These are phyloP conservation scores for Chaetops frenatus DNA, from an alignment of 2,113 vertebrate genomes.

Conservation along the genomic window DNA sequence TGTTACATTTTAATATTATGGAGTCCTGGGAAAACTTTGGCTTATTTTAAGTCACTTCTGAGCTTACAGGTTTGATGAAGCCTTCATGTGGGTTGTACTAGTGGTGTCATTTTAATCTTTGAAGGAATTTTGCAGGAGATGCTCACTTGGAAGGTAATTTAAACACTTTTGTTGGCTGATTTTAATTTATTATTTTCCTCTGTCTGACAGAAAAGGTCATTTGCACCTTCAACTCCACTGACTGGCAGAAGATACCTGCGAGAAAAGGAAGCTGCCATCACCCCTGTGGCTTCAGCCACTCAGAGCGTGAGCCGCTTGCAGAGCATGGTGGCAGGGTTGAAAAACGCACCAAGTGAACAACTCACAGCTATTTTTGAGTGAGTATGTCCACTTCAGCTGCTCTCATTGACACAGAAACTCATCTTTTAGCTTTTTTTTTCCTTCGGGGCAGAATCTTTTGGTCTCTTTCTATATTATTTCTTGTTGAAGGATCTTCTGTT, in stretches of 20 bases:
- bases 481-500: not conserved
- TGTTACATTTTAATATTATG: not conserved
- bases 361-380: constrained; percentile 84
- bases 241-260: constrained; percentile 90
- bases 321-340: constrained; percentile 85
- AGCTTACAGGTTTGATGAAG: not conserved
- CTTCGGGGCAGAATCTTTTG: not conserved
- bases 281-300: constrained; percentile 92
- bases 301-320: constrained; percentile 92
- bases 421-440: not conserved
- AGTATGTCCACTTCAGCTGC: not conserved
- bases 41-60: not conserved
- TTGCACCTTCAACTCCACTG: constrained; percentile 93
- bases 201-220: constrained; percentile 74
- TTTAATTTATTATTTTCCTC: not conserved
- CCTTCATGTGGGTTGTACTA: fast-evolving
- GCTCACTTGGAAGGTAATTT: not conserved
- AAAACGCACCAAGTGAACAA: constrained; percentile 83
- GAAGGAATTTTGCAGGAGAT: not conserved
- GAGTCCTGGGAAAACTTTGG: not conserved
- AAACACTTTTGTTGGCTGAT: not conserved
- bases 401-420: not conserved
- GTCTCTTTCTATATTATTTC: not conserved
- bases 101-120: not conserved
- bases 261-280: constrained; percentile 87